Base-by-base conservation (phyloP, 2,797 vertebrate species). In the Karalla daura region DNA sequence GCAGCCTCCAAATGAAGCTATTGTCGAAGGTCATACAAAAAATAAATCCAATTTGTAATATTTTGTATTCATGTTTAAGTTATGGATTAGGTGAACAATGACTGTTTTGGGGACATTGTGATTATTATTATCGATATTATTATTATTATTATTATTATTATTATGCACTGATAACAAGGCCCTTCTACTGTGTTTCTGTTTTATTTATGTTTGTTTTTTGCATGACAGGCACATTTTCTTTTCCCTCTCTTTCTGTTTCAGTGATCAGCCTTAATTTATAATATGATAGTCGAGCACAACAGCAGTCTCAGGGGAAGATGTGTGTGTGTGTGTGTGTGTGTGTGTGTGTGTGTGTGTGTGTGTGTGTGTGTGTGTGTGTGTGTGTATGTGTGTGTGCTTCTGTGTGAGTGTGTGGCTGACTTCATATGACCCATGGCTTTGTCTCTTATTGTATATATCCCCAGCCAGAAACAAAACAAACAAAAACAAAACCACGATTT, bases 191-290 rank as follows among this genome's bases (percentile, higher is more conserved):
- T 92, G 89, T 84, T 88, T 80, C 53, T 82, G 63, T 81, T 86
- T 73, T 52, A 61, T 83, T 79, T 84, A 24, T 80, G 32, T 85
- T 73, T 40, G 51, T 75, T 87, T 80, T 82, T 64, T 64, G 78
- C 83, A 90, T 88, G 73, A 85, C 70, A 69, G 78, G 71, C 81
- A 88, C 80, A 63, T 63, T 74, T 62, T 39, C 7, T 3, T 27
- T 27, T 27, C 25, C 15, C 46, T 79, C 56, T 72, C 69, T 87
- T 86, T 88, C 70, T 54, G 70, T 91, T 92, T 86, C 82, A 84
- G 85, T 90, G 83, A 91, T 92, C 90, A 84, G 93, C 92, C 92
- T 93, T 94, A 93, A 93, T 91, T 93, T 91, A 84, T 84, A 77
- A 91, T 77, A 84, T 55, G 74, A 89, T 88, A 91, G 91, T 92